Percentiles rank a stretch among this genome's conserved stretches.
These are phyloP conservation scores for Nettapus auritus DNA, from an alignment of 2,113 vertebrate genomes.

Conservation along the genomic window DNA sequence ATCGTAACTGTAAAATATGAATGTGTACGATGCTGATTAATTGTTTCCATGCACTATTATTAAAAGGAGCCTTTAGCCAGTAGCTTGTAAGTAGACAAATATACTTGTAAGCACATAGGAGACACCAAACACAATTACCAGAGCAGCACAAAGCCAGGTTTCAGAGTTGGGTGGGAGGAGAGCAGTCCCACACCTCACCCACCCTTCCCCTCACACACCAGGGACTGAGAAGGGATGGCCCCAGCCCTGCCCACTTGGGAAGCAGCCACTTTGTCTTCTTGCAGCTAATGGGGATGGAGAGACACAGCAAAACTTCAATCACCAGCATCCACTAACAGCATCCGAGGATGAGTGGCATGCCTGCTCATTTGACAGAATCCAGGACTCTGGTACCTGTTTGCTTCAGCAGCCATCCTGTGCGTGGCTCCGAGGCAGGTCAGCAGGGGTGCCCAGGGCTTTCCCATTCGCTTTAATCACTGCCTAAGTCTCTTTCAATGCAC, in stretches of 20 bases:
- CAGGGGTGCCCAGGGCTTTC: background rate
- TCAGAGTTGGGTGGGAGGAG: background rate
- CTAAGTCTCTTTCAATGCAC: background rate
- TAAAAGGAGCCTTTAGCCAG: background rate
- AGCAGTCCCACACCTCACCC: accelerated
- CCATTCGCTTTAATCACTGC: background rate
- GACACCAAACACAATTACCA: accelerated
- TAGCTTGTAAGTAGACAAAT: background rate
- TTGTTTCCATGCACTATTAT: background rate
- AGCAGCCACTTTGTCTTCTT: background rate
- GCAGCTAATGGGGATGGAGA: background rate
- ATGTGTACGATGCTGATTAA: background rate
- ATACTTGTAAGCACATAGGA: background rate
- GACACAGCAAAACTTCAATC: background rate
- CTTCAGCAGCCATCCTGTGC: background rate
- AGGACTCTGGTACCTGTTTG: background rate
- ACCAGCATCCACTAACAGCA: background rate
- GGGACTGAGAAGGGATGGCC: no score
- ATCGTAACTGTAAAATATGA: background rate
- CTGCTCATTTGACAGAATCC: background rate
- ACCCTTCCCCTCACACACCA: no score
- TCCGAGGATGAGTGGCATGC: accelerated
- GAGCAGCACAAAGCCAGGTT: background rate
- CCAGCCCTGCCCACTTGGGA: background rate
- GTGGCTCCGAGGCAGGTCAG: accelerated